phyloP scores from a whole-genome alignment of 2,797 vertebrate genomes.

The Halcyon leucocephala region DNA sequence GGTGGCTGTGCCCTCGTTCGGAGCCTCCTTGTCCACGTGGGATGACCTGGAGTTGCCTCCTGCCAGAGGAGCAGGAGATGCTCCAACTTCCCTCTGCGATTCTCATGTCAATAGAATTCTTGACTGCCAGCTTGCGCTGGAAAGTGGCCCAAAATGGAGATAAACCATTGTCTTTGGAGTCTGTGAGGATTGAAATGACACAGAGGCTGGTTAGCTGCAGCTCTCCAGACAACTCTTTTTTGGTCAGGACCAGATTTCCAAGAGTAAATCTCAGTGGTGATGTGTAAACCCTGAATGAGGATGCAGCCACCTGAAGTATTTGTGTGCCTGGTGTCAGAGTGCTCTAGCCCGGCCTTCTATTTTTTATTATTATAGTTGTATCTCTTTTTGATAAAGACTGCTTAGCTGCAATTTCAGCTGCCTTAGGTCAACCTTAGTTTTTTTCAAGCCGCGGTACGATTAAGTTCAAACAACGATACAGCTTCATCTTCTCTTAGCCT shows the following conservation, averaged over 20 bases:
- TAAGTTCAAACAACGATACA: conserved; percentile 55
- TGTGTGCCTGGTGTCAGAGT: neutral
- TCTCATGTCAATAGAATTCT: neutral
- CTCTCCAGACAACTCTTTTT: neutral
- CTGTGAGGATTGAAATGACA: neutral
- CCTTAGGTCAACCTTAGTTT: conserved; percentile 38
- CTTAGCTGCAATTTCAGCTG: neutral
- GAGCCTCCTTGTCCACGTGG: neutral
- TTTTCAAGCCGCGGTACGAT: neutral
- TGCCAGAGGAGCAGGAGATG: neutral
- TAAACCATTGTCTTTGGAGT: neutral
- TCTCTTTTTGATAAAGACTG: conserved; percentile 20
- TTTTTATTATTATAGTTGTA: neutral
- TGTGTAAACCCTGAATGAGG: neutral
- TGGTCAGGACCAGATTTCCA: neutral
- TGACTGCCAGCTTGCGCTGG: neutral
- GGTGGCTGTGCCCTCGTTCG: neutral
- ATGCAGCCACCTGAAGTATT: neutral
- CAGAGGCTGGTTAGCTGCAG: neutral
- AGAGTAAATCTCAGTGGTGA: neutral
- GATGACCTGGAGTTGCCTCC: neutral
- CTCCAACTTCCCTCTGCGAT: neutral
- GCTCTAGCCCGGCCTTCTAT: neutral
- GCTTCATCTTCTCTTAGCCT: conserved; percentile 67
- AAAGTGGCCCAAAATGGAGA: neutral